Conservation (phyloP, 92 coral and sea anemone species). For the Parazoanthus darwini region DNA sequence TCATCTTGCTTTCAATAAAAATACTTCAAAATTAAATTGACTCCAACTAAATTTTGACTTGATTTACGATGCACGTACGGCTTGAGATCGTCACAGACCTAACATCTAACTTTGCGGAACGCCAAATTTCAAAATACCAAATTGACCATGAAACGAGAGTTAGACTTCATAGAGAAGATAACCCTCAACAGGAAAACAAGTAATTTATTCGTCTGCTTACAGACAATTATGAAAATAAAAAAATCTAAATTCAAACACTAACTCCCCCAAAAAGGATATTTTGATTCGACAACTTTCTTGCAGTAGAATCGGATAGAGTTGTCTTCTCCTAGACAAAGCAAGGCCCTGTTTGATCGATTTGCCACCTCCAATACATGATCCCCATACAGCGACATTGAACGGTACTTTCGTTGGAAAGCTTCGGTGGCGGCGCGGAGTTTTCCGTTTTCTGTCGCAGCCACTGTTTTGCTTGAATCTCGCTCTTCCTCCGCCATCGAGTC, state of each 20-base stretch:
- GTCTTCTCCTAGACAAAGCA: constrained; percentile 78
- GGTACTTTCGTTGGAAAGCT: constrained; percentile 79
- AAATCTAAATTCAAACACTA: constrained; percentile 26
- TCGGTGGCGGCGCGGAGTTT: constrained; percentile 84
- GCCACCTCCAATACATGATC: constrained; percentile 67
- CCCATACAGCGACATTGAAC: constrained; percentile 63
- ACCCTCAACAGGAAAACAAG: constrained; percentile 36
- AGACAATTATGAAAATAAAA: constrained; percentile 33
- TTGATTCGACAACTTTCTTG: constrained; percentile 88
- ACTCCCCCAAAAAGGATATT: constrained; percentile 82
- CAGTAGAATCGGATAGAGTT: constrained; percentile 84
- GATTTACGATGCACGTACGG: constrained; percentile 22
- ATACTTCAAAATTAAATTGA: constrained; percentile 43
- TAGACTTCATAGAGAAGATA: not conserved
- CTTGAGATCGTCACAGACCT: constrained; percentile 7
- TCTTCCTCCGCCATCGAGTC: constrained; percentile 80
- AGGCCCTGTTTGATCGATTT: constrained; percentile 70
- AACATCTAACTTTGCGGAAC: constrained; percentile 33
- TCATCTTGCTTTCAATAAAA: constrained; percentile 37
- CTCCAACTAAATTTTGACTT: constrained; percentile 47
- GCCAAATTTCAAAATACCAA: not conserved
- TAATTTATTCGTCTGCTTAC: constrained; percentile 36
- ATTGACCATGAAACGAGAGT: not conserved
- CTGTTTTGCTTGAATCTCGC: constrained; percentile 47
- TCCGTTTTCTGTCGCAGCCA: constrained; percentile 55